Percentiles rank a stretch among this genome's conserved stretches.
Conservation (phyloP, 2,888 invertebrate species). For the Palloptera scutellata region DNA sequence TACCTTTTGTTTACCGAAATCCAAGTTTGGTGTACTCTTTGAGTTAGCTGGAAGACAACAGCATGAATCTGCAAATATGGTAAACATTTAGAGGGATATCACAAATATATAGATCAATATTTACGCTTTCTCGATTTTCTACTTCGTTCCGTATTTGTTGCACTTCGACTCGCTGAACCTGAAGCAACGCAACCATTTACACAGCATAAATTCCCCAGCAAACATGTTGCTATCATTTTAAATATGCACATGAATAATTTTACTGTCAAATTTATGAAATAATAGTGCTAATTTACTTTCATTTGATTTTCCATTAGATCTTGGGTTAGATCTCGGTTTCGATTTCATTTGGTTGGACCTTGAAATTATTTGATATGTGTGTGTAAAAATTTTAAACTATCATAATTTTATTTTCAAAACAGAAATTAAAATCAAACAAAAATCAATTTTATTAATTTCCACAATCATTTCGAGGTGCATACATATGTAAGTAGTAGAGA, state of each 20-base stretch:
- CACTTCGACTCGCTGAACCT: constrained; percentile 3
- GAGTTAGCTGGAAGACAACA: no score
- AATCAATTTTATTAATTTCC: constrained; percentile 9
- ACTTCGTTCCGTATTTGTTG: not conserved
- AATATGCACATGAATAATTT: not conserved
- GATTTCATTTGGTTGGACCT: no score
- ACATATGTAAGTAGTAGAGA: no score
- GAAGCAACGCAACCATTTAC: constrained; percentile 15
- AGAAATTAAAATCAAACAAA: not conserved
- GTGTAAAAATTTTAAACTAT: not conserved
- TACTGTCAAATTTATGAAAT: not conserved
- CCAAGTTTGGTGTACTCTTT: no score
- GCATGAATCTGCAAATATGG: no score
- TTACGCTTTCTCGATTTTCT: not conserved
- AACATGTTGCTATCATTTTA: constrained; percentile 15
- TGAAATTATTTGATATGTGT: not conserved
- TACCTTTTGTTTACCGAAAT: no score
- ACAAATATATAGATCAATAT: no score
- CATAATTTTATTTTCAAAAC: no score
- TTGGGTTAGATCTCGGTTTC: constrained; percentile 1
- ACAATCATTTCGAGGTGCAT: no score
- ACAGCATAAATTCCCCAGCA: constrained; percentile 15
- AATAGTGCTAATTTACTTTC: constrained; percentile 12
- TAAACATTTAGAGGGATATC: no score
- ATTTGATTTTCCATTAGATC: constrained; percentile 4